Evolutionary conservation across 1,140 invertebrate species (phyloP).

Genomic region (Drosophila miranda): DNA sequence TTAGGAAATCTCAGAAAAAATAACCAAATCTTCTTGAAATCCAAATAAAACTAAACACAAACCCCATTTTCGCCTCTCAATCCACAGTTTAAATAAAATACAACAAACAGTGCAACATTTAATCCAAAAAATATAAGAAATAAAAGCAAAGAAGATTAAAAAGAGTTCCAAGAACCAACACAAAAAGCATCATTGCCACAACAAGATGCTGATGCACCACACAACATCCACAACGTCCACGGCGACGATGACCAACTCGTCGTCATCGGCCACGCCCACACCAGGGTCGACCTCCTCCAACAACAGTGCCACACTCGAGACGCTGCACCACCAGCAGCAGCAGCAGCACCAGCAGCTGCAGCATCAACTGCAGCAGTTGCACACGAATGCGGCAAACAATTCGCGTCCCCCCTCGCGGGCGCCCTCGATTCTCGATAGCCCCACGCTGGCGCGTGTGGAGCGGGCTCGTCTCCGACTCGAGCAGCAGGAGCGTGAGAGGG

Average conservation of each 20-base stretch:
- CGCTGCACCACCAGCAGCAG: conserved; percentile 67
- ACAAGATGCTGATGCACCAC: conserved; percentile 65
- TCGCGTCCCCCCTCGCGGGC: conserved; percentile 77
- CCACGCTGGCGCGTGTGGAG: conserved; percentile 84
- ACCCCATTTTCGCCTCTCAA: conserved; percentile 15
- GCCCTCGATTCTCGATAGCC: conserved; percentile 84
- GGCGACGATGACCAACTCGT: conserved; percentile 72
- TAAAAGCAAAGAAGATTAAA: no score
- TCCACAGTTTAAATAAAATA: conserved; percentile 32
- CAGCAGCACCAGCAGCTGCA: conserved; percentile 62
- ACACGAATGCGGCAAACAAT: conserved; percentile 56
- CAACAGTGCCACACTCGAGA: conserved; percentile 72
- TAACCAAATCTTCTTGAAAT: no score
- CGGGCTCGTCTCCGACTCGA: conserved; percentile 83
- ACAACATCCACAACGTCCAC: conserved; percentile 63
- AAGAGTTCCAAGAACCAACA: not conserved
- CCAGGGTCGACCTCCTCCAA: conserved; percentile 76
- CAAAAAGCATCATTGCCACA: conserved; percentile 7
- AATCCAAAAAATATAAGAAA: conserved; percentile 24
- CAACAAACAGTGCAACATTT: conserved; percentile 45
- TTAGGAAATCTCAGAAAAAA: no score
- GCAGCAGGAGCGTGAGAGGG: conserved; percentile 66
- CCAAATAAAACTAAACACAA: conserved; percentile 18
- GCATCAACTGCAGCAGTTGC: conserved; percentile 56
- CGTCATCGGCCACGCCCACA: conserved; percentile 75